These are phyloP conservation scores for Esox niger DNA, from an alignment of 2,113 vertebrate genomes.

Conservation along the genomic window DNA sequence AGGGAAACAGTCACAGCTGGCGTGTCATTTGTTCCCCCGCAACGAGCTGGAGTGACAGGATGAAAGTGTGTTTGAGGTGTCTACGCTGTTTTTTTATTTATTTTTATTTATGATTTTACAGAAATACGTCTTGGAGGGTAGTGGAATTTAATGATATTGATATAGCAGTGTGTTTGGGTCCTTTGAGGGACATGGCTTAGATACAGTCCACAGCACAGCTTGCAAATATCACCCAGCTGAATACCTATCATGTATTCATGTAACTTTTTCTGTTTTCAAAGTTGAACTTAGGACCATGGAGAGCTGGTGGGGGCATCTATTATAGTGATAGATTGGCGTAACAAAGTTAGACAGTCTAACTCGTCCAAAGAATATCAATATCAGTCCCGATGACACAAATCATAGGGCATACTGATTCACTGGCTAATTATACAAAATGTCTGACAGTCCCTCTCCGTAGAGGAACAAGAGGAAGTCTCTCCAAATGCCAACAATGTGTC, in stretches of 20 bases:
- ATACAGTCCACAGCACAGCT: background rate
- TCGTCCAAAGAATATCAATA: background rate
- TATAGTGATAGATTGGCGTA: slow-evolving; percentile 14
- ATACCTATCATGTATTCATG: background rate
- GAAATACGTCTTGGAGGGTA: slow-evolving; percentile 10
- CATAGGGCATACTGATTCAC: slow-evolving; percentile 34
- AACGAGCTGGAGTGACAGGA: slow-evolving; percentile 47
- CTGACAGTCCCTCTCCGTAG: slow-evolving; percentile 30
- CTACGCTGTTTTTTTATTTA: too few relatives aligned
- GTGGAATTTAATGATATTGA: slow-evolving; percentile 25
- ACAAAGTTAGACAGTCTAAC: background rate
- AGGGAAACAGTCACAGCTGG: slow-evolving; percentile 51
- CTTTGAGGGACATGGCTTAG: slow-evolving; percentile 20
- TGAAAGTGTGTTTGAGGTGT: slow-evolving; percentile 44
- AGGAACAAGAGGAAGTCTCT: slow-evolving; percentile 30
- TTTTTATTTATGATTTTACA: too few relatives aligned
- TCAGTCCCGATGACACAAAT: slow-evolving; percentile 1
- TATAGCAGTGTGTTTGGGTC: background rate
- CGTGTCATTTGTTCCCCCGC: slow-evolving; percentile 26
- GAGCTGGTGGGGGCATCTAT: background rate
- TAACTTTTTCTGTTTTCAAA: background rate
- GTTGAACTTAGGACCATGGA: background rate
- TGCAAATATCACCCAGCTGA: background rate
- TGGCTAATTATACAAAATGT: slow-evolving; percentile 36
- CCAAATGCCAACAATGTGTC: slow-evolving; percentile 35